Evolutionary conservation across 2,888 invertebrate species (phyloP), one percentile per base, ranked within the genome.

Genomic region (Ectemnius continuus): DNA sequence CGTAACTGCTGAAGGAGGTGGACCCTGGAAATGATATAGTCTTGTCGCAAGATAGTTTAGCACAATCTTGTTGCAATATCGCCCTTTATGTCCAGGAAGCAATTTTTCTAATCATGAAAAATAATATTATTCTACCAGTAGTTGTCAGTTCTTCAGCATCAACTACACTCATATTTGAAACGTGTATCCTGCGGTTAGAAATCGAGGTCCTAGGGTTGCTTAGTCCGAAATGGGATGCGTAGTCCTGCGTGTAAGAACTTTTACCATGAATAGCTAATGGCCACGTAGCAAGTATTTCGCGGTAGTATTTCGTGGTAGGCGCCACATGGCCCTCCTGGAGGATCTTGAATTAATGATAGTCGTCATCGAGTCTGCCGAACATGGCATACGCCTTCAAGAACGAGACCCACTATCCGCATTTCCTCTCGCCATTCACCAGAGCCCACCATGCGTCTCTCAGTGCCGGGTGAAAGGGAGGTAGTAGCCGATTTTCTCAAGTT

Each of bases 331-430:
- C 70, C 70, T 76, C 81, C 78, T 79, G 79, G 63, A 66, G 74
- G 65, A 58, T 46, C 65, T 76, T 83, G 83, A 83, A 83, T 83
- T 76, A 84, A 72, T 82, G 78, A 84, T 77, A 75, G 61, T 72
- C 66, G 72, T 28, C 67, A 57, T 66, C 70, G 62, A 48, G 68
- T 63, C 67, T 73, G 67, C 65, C 64, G 59, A 63, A 65, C 59
- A 28, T 16, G 61, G 61, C 48, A 52, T 66, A 71, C 64, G 58
- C 28, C 20, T 52, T 16, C 52, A 11, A 36, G n/a, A 52, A 52
- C 16, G 14, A 5, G 52, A 52, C 52, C 4, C 16, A 52, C 52
- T 5, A 52, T 26, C 46, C 28, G 18, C 62, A 46, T 23, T 47
- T 20, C 20, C 52, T 26, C 57, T 45, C 56, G 56, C 26, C 23